Percentiles rank a stretch among this genome's conserved stretches.
phyloP scores from a whole-genome alignment of 2,888 invertebrate genomes.

The Stenodema calcarata region DNA sequence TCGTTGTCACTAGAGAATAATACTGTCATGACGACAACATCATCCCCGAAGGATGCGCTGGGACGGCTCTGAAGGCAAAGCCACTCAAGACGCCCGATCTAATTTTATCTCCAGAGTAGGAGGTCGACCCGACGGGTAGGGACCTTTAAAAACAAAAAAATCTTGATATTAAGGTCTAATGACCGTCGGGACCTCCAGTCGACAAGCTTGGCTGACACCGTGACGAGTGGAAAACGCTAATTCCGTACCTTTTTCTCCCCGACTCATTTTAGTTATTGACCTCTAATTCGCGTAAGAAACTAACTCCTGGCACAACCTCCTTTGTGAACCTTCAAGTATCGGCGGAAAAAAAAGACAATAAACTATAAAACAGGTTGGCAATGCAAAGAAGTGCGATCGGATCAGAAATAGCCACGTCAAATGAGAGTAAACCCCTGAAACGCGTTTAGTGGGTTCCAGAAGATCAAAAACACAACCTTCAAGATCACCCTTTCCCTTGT shows the following conservation, averaged over 20 bases:
- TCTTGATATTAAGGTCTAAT: slow-evolving; percentile 12
- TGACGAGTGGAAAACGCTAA: neutral
- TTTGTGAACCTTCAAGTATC: no score
- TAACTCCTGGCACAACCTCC: no score
- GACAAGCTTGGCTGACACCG: slow-evolving; percentile 26
- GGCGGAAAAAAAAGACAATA: no score
- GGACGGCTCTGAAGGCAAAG: neutral
- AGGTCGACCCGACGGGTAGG: neutral
- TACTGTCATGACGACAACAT: neutral
- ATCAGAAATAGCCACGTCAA: no score
- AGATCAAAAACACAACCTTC: no score
- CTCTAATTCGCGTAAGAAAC: neutral
- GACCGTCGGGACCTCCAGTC: neutral
- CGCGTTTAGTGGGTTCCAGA: no score
- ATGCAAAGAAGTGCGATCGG: no score
- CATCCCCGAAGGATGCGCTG: neutral
- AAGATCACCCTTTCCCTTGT: no score
- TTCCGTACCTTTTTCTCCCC: neutral
- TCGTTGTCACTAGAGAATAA: neutral
- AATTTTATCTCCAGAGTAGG: neutral
- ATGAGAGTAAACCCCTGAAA: no score
- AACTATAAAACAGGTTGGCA: no score
- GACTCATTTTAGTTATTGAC: neutral
- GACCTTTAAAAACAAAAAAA: neutral
- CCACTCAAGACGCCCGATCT: neutral